Evolutionary conservation across 2,797 vertebrate genomes (phyloP), one percentile per base, ranked within the genome.

Genomic region (Danio jaintianensis): DNA sequence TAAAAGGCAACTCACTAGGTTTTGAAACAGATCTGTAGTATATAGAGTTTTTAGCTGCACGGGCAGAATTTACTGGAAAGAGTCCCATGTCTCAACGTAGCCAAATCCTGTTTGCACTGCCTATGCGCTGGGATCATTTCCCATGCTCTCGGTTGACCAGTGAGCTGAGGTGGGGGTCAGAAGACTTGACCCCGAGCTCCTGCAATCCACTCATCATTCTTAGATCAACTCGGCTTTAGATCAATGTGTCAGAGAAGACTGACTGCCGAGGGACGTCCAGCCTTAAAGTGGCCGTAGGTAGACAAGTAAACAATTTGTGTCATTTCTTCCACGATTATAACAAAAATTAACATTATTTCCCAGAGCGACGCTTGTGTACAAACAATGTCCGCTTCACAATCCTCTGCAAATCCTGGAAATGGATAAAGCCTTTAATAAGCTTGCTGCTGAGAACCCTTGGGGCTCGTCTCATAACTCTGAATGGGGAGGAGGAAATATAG

Each of bases 401-500:
- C 88, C 89, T 87, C 86, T 84, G 86, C 80, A 75, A 79, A 91
- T 90, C 88, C 89, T 91, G 88, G 89, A 92, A 91, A 90, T 86
- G 84, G 89, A 91, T 90, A 92, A 93, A 93, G 90, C 86, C 86
- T 91, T 93, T 93, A 93, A 94, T 93, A 93, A 94, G 92, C 90
- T 91, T 82, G 85, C 89, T 91, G 89, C 89, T 80, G 85, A 36
- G 86, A 91, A 89, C 91, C 92, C 90, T 78, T 18, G n/a, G 76
- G 76, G 78, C 66, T 67, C 38, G 48, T 73, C 76, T 80, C 53
- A 79, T 66, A 43, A 69, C 53, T 55, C 59, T 43, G 20, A n/a
- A 68, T 22, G 52, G 78, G 67, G 78, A 43, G 36, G 63, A 15
- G 55, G 56, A 18, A 1, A 12, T 64, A 79, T 48, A 45, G 58